A percentile compares a stretch with the other conserved stretches of the same genome.
Evolutionary conservation across 2,113 vertebrate genomes (phyloP).

Genomic region (Psilopogon haemacephalus): DNA sequence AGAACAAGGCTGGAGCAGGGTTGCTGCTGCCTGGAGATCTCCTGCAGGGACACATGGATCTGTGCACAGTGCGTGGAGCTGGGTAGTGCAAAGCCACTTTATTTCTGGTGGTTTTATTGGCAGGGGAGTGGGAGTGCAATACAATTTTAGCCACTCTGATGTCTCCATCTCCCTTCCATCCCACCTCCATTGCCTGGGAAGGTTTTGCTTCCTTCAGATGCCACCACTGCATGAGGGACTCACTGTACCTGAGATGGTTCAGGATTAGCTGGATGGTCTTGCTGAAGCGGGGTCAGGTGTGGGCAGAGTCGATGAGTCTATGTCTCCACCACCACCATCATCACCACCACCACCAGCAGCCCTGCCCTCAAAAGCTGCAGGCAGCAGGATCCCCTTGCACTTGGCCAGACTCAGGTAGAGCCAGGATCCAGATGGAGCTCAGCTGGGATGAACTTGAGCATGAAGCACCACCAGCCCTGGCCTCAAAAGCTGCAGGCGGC

Average conservation of each 20-base stretch:
- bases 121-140: constrained; percentile 70
- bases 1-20: neutral
- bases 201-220: neutral
- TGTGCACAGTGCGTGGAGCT: constrained; percentile 46
- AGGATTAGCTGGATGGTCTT: neutral
- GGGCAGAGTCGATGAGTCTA: neutral
- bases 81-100: constrained; percentile 68
- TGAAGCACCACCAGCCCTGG: neutral
- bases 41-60: constrained; percentile 32
- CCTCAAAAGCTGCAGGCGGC: neutral
- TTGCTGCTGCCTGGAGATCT: constrained; percentile 36
- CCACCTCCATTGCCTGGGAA: constrained; percentile 59
- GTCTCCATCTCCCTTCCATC: constrained; percentile 54
- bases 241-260: neutral
- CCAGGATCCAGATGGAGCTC: neutral
- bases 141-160: constrained; percentile 69
- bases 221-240: neutral
- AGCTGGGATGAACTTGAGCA: neutral
- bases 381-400: neutral
- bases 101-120: constrained; percentile 70
- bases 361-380: neutral
- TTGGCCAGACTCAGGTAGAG: neutral
- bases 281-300: neutral
- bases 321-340: neutral
- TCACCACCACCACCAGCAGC: neutral